Evolutionary conservation across 2,797 vertebrate genomes (phyloP), one percentile per base, ranked within the genome.

Genomic region (Danio aesculapii): DNA sequence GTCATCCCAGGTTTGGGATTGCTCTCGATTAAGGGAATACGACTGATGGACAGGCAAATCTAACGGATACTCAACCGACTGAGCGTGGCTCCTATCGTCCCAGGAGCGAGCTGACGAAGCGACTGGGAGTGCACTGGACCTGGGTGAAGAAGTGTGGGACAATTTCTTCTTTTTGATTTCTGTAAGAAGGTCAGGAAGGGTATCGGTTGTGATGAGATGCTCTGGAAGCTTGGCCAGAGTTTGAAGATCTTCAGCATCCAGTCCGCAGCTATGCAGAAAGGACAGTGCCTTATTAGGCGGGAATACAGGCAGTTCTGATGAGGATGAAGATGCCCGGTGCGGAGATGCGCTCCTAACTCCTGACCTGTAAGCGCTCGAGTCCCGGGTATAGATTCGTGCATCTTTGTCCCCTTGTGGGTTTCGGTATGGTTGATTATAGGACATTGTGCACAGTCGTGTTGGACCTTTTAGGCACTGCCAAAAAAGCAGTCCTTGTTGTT

Each of bases 181-280:
- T 5, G 84, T 72, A 64, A 94, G 92, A 55, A 94, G 79, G 0
- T 86, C 87, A 1, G 94, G 92, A 78, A 94, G 90, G 0, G 90
- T 90, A 62, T 94, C 92, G 0, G 93, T 74, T 0, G 90, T 93
- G 19, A 94, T 89, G 68, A 91, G 84, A 39, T 93, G 89, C 74
- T 93, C 94, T 0, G 94, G 93, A 11, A 94, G 86, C 74, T 92
- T 80, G 1, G 93, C 92, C 5, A 94, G 88, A 16, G 90, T 78
- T n/a, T 91, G 84, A 78, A 94, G 85, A 62, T 94, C 93, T 0
- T 67, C 70, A 8, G 91, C 84, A 17, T 94, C 91, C 77, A 94
- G 87, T 8, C 93, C 94, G 21, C 91, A 93, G 86, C 92, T 94
- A 79, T 63, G 90, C 62, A 95, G 88, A 89, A 95, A 87, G 84